phyloP scores from a whole-genome alignment of 1,140 invertebrate genomes.

The Anoplophora glabripennis region DNA sequence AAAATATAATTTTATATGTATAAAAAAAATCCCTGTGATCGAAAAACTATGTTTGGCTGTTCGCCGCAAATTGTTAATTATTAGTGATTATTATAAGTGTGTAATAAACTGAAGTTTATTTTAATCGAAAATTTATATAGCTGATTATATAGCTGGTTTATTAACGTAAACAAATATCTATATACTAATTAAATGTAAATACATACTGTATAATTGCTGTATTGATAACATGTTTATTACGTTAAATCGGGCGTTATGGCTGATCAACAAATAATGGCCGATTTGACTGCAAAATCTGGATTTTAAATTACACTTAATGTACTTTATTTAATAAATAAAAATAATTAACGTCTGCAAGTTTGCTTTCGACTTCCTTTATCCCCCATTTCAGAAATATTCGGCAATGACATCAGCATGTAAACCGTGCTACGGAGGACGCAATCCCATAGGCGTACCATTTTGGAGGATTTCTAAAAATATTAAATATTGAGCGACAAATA shows the following conservation, averaged over 20 bases:
- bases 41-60: slow-evolving; percentile 31
- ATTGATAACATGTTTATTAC: slow-evolving; percentile 21
- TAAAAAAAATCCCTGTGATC: slow-evolving; percentile 40
- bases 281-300: slow-evolving; percentile 10
- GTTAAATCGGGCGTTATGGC: slow-evolving; percentile 5
- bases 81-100: slow-evolving; percentile 12
- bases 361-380: no score
- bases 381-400: no score
- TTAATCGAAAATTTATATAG: slow-evolving; percentile 10
- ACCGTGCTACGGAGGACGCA: no score
- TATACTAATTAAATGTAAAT: slow-evolving; percentile 28
- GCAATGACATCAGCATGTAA: no score
- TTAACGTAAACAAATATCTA: slow-evolving; percentile 6
- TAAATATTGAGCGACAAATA: no score
- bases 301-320: slow-evolving; percentile 27
- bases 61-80: slow-evolving; percentile 30
- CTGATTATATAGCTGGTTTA: slow-evolving; percentile 3
- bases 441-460: no score
- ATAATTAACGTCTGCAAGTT: background rate
- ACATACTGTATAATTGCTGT: slow-evolving; percentile 35
- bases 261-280: slow-evolving; percentile 6
- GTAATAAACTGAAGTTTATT: slow-evolving; percentile 14
- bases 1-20: slow-evolving; percentile 25
- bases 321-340: slow-evolving; percentile 32
- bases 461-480: no score